These are phyloP conservation scores for Sebastes oblongus DNA, from an alignment of 2,797 vertebrate species.

Conservation along the genomic window DNA sequence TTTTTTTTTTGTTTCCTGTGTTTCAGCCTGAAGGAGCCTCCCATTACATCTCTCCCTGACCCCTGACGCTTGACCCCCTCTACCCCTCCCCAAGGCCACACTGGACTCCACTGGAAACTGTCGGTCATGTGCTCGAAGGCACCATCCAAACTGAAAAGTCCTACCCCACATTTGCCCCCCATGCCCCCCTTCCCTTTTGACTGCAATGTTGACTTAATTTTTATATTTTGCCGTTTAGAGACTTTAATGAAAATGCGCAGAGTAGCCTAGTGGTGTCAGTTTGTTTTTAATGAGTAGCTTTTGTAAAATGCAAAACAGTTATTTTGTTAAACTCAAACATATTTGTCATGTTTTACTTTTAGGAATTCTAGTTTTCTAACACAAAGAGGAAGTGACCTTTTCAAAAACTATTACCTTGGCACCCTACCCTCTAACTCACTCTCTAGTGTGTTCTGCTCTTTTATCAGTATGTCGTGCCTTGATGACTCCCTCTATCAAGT, in stretches of 20 bases:
- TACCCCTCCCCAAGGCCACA: slow-evolving; percentile 11
- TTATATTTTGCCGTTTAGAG: slow-evolving; percentile 70
- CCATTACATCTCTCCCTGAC: slow-evolving; percentile 30
- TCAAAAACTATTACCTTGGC: slow-evolving; percentile 4
- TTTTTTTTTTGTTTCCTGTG: slow-evolving; percentile 36
- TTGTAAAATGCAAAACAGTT: slow-evolving; percentile 61
- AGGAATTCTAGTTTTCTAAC: slow-evolving; percentile 50
- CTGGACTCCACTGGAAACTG: slow-evolving; percentile 61
- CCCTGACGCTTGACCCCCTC: slow-evolving; percentile 41
- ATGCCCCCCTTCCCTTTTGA: slow-evolving; percentile 20
- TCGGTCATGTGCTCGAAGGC: slow-evolving; percentile 33
- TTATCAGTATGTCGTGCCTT: slow-evolving; percentile 20
- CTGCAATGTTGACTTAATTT: slow-evolving; percentile 72
- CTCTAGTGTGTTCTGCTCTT: slow-evolving; percentile 16
- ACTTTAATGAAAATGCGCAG: slow-evolving; percentile 48
- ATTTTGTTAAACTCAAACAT: slow-evolving; percentile 45
- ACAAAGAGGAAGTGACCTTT: slow-evolving; percentile 41
- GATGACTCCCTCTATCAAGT: slow-evolving; percentile 11
- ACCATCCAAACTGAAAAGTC: slow-evolving; percentile 25
- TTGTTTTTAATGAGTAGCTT: slow-evolving; percentile 51
- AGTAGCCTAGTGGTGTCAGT: slow-evolving; percentile 45
- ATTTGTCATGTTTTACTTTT: slow-evolving; percentile 50
- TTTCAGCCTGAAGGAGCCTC: slow-evolving; percentile 65
- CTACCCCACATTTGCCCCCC: slow-evolving; percentile 4
- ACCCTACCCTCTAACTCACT: slow-evolving; percentile 15